phyloP scores from a whole-genome alignment of 1,140 invertebrate genomes.

The Drosophila repletoides region DNA sequence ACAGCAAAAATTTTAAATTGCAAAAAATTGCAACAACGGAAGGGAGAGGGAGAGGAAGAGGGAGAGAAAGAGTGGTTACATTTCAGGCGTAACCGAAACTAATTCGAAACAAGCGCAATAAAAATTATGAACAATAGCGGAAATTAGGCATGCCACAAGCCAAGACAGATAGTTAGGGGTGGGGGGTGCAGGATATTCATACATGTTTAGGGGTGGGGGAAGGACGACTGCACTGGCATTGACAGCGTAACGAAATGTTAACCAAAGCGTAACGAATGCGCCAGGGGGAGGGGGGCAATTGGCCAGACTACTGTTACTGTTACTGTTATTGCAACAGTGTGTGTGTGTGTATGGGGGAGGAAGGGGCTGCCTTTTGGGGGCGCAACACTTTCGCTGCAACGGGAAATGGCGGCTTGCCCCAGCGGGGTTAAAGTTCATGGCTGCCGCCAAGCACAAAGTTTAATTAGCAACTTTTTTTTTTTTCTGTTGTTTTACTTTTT shows the following conservation, averaged over 20 bases:
- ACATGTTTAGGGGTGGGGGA: not conserved
- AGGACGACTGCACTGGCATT: constrained; percentile 44
- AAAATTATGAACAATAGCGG: constrained; percentile 81
- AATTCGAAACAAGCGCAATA: constrained; percentile 81
- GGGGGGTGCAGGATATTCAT: not conserved
- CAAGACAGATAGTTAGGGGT: constrained; percentile 4
- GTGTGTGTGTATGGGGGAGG: too few species aligned
- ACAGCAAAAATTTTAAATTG: constrained; percentile 75
- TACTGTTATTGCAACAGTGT: not conserved
- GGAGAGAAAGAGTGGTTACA: not conserved
- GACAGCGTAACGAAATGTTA: constrained; percentile 77
- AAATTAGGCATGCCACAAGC: constrained; percentile 68
- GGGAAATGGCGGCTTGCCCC: constrained; percentile 24
- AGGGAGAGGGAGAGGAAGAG: not conserved
- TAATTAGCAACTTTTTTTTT: constrained; percentile 74
- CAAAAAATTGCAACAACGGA: constrained; percentile 71
- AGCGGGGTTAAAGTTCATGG: constrained; percentile 55
- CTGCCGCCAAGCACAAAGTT: constrained; percentile 61
- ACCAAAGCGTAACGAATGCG: constrained; percentile 71
- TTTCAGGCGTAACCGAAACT: constrained; percentile 75
- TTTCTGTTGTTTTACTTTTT: not conserved
- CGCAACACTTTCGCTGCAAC: constrained; percentile 65
- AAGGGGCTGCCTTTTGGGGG: constrained; percentile 52
- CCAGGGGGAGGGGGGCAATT: not conserved
- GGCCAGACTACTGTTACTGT: constrained; percentile 7